Conservation (phyloP, 2,888 invertebrate species). For the Callyntrura guangdongensis region DNA sequence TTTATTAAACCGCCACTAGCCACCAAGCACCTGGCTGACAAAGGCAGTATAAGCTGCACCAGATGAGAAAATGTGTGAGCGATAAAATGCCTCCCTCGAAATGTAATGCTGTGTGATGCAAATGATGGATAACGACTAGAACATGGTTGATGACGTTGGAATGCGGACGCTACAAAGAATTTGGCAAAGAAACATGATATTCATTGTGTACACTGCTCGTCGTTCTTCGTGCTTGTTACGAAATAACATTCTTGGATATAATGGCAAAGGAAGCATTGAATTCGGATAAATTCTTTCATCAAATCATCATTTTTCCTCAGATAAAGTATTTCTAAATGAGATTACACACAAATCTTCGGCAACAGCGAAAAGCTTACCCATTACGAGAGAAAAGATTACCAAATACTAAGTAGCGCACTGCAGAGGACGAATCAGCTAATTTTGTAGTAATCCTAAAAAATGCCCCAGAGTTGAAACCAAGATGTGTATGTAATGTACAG, state of each 20-base stretch:
- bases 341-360: conserved; percentile 49
- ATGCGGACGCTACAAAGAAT: background rate
- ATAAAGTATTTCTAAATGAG: conserved; percentile 71
- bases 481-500: too few relatives aligned
- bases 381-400: conserved; percentile 18
- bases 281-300: conserved; percentile 58
- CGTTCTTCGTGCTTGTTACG: too few relatives aligned
- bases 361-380: background rate
- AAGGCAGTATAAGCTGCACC: background rate
- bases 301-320: conserved; percentile 71
- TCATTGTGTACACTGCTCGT: background rate
- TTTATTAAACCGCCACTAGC: conserved; percentile 20
- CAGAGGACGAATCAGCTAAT: conserved; percentile 65
- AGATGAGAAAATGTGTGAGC: conserved; percentile 19
- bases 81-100: background rate
- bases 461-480: background rate
- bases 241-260: too few relatives aligned
- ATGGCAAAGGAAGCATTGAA: background rate
- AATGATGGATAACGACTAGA: background rate
- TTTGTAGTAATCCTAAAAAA: conserved; percentile 67
- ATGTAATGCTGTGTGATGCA: background rate
- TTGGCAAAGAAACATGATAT: background rate
- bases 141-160: background rate
- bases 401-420: conserved; percentile 10
- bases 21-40: background rate